Evolutionary conservation across 2,113 vertebrate genomes (phyloP).

Genomic region (Euleptes europaea): DNA sequence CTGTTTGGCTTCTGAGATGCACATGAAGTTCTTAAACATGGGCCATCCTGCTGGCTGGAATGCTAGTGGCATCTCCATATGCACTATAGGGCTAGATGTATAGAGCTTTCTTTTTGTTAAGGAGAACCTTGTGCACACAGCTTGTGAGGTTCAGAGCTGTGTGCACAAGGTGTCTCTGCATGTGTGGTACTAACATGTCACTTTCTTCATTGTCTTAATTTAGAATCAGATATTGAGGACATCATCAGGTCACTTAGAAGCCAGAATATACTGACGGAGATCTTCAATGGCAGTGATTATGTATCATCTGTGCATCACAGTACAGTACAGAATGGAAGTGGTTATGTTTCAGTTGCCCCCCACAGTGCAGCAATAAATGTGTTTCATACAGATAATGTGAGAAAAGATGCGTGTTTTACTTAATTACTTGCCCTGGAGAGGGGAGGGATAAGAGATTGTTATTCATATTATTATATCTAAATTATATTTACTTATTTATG

Average conservation of each 20-base stretch:
- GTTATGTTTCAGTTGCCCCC: conserved; percentile 84
- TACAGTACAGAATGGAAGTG: conserved; percentile 80
- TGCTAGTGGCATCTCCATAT: not conserved
- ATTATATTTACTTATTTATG: no score
- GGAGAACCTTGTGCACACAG: not conserved
- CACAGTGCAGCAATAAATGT: conserved; percentile 92
- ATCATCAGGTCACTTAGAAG: conserved; percentile 82
- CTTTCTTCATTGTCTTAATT: conserved; percentile 35
- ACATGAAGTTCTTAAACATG: not conserved
- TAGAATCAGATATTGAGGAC: conserved; percentile 83
- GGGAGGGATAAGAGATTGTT: not conserved
- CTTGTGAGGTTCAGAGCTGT: not conserved
- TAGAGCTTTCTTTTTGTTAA: not conserved
- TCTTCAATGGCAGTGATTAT: conserved; percentile 85
- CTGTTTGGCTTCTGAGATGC: not conserved
- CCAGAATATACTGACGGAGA: conserved; percentile 83
- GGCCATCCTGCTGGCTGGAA: not conserved
- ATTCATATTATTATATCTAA: not conserved
- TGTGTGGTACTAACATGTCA: accelerated
- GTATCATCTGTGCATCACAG: conserved; percentile 87
- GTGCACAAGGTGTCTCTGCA: not conserved
- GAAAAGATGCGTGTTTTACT: not conserved
- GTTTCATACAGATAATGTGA: conserved; percentile 81
- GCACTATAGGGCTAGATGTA: not conserved
- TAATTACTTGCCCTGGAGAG: not conserved